Evolutionary conservation across 2,113 vertebrate genomes (phyloP).

Genomic region (Cinclus cinclus): DNA sequence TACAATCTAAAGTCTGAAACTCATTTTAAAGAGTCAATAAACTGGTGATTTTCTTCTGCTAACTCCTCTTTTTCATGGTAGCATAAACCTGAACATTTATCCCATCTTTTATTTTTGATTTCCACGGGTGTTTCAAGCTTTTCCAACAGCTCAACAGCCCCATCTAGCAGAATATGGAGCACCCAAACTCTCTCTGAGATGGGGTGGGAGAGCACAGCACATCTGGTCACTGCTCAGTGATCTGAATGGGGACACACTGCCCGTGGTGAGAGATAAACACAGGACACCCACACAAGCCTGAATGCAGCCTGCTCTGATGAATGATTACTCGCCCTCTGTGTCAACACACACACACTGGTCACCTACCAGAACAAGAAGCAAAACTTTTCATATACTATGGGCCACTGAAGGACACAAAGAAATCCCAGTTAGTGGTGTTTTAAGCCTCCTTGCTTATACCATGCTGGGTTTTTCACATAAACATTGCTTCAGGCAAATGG

Average conservation of each 20-base stretch:
- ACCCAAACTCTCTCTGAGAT: not conserved
- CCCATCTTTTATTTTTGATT: not conserved
- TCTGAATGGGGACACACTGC: not conserved
- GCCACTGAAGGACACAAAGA: not conserved
- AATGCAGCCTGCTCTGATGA: accelerated
- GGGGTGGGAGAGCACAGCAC: not conserved
- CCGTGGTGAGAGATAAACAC: accelerated
- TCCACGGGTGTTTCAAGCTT: not conserved
- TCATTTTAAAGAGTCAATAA: not conserved
- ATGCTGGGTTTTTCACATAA: not conserved
- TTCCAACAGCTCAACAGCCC: slow-evolving; percentile 49
- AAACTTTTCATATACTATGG: not conserved
- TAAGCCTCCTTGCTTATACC: not conserved
- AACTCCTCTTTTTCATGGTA: not conserved
- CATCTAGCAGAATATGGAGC: slow-evolving; percentile 13
- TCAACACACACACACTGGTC: not conserved
- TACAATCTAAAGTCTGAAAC: not conserved
- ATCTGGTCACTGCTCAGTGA: not conserved
- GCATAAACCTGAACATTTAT: not conserved
- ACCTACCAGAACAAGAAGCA: not conserved
- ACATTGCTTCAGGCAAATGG: not conserved
- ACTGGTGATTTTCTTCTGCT: not conserved
- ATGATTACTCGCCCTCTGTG: not conserved
- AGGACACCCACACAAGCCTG: not conserved
- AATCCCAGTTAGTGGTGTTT: not conserved